phyloP scores from a whole-genome alignment of 2,888 invertebrate genomes.

The Eledone cirrhosa region DNA sequence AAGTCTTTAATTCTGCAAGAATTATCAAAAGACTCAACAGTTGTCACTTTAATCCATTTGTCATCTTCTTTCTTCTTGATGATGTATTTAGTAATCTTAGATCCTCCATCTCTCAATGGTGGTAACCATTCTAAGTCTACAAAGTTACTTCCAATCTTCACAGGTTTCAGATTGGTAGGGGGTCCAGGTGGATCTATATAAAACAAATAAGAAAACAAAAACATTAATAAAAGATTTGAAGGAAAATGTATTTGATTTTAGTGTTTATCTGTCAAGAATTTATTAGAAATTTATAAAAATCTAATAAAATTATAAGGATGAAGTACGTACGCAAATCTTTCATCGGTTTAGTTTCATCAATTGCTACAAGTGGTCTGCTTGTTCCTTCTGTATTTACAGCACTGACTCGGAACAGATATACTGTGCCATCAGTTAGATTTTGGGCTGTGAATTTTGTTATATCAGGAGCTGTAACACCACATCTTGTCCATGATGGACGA shows the following conservation, averaged over 20 bases:
- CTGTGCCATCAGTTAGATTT: conserved; percentile 79
- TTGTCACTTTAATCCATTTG: conserved; percentile 43
- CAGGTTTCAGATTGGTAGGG: conserved; percentile 43
- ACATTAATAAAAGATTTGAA: too few relatives aligned
- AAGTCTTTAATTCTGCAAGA: conserved; percentile 42
- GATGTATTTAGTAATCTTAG: conserved; percentile 51
- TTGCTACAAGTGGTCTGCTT: conserved; percentile 74
- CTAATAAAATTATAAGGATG: not conserved
- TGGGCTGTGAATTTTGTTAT: conserved; percentile 62
- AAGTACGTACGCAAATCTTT: conserved; percentile 53
- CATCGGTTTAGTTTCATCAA: conserved; percentile 47
- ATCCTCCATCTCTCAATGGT: conserved; percentile 47
- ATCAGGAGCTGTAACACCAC: conserved; percentile 42
- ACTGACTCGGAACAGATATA: conserved; percentile 86
- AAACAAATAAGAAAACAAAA: not conserved
- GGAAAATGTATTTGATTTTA: too few relatives aligned
- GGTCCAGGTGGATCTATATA: conserved; percentile 60
- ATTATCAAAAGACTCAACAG: conserved; percentile 39
- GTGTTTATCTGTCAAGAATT: too few relatives aligned
- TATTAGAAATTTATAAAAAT: not conserved
- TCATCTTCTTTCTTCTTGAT: conserved; percentile 43
- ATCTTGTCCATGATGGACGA: conserved; percentile 31
- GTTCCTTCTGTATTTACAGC: conserved; percentile 86
- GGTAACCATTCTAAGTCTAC: conserved; percentile 49
- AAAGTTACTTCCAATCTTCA: conserved; percentile 43